Evolutionary conservation across 2,797 vertebrate genomes (phyloP), one percentile per base, ranked within the genome.

Genomic region (Gambelia wislizenii): DNA sequence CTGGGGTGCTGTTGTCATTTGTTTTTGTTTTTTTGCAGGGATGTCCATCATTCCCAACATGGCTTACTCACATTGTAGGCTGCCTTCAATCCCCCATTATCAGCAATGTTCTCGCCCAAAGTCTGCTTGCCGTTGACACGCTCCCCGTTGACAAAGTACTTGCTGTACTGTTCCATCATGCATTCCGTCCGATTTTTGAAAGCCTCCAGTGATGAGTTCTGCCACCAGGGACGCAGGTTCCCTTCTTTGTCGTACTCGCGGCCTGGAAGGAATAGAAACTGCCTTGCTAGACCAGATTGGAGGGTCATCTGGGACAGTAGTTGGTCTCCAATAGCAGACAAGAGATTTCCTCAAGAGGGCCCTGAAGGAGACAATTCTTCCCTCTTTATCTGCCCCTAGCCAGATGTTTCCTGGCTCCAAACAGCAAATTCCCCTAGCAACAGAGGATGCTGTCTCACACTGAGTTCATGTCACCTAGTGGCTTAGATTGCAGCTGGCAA

Each of bases 231-330:
- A 89, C 98, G 96, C 92, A 99, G 93, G 96, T 99, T 99, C 5
- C 99, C 99, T 80, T 99, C 98, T 93, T 98, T 98, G 94, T 99
- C 99, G 0, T 99, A 99, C 93, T 99, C 98, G 0, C 99, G 97
- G 64, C 99, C 99, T 99, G 96, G 3, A 14, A 87, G 96, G 2
- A 7, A 85, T 13, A 6, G 2, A 72, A 82, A 44, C 33, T 0
- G 36, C 22, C 47, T 52, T 61, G 22, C 5, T 74, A 25, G 33
- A 39, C 33, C 56, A 5, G 27, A 3, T 8, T 44, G 7, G 33
- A 49, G 54, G 3, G 22, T 72, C 30, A 22, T 6, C 47, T 70
- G 61, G 47, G 8, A 12, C 42, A 33, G 18, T 16, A 12, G 13
- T 9, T 16, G 13, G 13, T 30, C 61, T 59, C 25, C 22, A n/a